Evolutionary conservation across 2,113 vertebrate genomes (phyloP).

Genomic region (Gopherus flavomarginatus): DNA sequence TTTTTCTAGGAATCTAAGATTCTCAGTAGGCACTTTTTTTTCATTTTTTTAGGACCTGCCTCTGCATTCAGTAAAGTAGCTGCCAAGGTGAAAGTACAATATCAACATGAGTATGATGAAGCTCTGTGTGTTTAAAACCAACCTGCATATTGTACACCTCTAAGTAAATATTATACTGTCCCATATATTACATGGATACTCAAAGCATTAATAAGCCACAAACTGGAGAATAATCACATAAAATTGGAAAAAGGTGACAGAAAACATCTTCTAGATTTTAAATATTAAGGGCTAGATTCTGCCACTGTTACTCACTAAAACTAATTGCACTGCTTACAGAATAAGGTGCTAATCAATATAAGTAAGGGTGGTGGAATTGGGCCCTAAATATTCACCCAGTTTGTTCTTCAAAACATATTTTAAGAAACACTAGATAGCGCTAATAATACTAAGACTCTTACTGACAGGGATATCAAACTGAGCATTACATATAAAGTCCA

Average conservation of each 20-base stretch:
- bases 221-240: rapidly evolving
- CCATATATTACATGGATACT: rapidly evolving
- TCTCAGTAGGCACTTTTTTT: background rate
- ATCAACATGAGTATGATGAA: background rate
- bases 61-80: background rate
- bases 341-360: background rate
- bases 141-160: rapidly evolving
- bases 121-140: background rate
- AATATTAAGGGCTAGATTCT: background rate
- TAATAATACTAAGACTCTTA: background rate
- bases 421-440: background rate
- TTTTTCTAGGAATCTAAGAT: background rate
- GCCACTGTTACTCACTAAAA: background rate
- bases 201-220: background rate
- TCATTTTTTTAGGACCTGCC: background rate
- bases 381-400: background rate
- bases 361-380: background rate
- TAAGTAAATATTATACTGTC: rapidly evolving
- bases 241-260: background rate
- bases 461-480: background rate
- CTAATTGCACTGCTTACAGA: background rate
- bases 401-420: background rate
- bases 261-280: no score
- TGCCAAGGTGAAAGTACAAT: background rate
- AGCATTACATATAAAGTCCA: background rate